Conservation (phyloP, 1,140 invertebrate genomes). For the Tetramorium simillimum region DNA sequence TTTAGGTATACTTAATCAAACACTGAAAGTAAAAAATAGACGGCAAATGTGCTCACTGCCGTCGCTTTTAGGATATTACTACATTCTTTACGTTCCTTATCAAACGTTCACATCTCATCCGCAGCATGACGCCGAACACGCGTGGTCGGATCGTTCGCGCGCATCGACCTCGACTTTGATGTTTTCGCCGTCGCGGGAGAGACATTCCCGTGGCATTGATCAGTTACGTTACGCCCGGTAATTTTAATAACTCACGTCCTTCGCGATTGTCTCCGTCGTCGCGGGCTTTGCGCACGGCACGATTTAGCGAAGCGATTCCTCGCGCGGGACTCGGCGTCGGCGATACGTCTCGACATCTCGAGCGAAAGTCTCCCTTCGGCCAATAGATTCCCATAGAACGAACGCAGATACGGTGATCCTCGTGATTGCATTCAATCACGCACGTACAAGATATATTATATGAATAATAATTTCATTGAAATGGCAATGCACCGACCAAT, state of each 20-base stretch:
- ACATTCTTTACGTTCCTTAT: neutral
- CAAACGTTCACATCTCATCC: neutral
- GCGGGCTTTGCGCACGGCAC: neutral
- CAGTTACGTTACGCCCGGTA: slow-evolving; percentile 8
- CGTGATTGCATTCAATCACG: neutral
- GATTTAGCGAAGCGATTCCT: neutral
- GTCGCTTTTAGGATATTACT: neutral
- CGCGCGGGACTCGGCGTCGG: too few species aligned
- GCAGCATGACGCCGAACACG: neutral
- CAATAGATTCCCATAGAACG: neutral
- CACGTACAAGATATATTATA: slow-evolving; percentile 6
- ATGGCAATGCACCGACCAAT: neutral
- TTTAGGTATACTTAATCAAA: neutral
- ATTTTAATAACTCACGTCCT: slow-evolving; percentile 34
- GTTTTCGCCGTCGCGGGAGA: slow-evolving; percentile 12
- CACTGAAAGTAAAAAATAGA: neutral
- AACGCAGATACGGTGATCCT: too few species aligned
- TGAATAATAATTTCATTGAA: neutral
- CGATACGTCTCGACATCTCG: neutral
- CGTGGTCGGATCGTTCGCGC: neutral
- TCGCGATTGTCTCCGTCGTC: neutral
- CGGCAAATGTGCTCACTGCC: neutral
- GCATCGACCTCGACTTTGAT: slow-evolving; percentile 20
- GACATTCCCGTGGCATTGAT: neutral
- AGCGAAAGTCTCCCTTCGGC: neutral